Evolutionary conservation across 1,140 invertebrate species (phyloP), one percentile per base, ranked within the genome.

Genomic region (Drosophila tristis): DNA sequence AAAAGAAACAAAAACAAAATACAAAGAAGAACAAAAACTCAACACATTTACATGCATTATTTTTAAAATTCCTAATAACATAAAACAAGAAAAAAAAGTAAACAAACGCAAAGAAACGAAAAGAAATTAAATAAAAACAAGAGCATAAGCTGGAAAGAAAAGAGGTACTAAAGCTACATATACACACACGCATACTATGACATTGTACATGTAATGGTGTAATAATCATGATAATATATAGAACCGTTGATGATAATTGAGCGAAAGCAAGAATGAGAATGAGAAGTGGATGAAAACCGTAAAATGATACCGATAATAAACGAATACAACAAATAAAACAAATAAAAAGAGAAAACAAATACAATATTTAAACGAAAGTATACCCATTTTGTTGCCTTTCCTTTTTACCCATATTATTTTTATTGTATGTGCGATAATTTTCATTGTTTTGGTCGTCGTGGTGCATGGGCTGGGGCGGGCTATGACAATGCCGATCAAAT

Each of bases 221-320:
- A 79, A 79, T 75, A 82, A 75, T 72, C 76, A 75, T 71, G 60
- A 68, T 79, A 80, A 79, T 72, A 71, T 75, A 66, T 81, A 80
- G 65, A 71, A 70, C 70, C 67, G 67, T 70, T 70, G 64, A 70
- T 70, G 64, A 70, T 70, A 70, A 70, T 39, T 72, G 67, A 72
- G 68, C 49, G 61, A 67, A 80, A 48, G 31, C 50, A 61, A 44
- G 9, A 29, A 44, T 35, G 31, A 35, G 7, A 60, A 20, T 20
- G 20, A 60, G 50, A 61, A 61, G 50, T 68, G 60, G 65, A 61
- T 61, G 51, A 48, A 54, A 72, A 48, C 66, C 64, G 51, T 50
- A 66, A 54, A 78, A 81, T 78, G 47, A 82, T 81, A 84, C 74
- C 57, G 51, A 49, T 73, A 51, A 80, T 76, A 61, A 70, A 74